These are phyloP conservation scores for Petrocephalus zakoni DNA, from an alignment of 2,113 vertebrate species.

Conservation along the genomic window DNA sequence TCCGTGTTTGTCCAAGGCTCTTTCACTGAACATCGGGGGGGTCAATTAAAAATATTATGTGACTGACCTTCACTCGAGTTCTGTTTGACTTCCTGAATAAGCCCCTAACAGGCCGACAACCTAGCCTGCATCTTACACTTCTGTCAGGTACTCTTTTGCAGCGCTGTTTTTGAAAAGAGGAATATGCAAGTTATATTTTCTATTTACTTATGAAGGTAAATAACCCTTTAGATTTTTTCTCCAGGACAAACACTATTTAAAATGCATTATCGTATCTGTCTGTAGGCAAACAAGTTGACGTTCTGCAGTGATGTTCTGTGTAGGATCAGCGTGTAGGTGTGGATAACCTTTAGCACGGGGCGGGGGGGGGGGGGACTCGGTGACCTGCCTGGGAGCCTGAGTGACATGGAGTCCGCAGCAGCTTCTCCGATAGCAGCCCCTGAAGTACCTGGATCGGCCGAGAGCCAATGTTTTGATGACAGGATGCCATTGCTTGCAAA, in stretches of 20 bases:
- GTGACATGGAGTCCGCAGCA: not conserved
- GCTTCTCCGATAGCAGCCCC: not conserved
- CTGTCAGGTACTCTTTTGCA: not conserved
- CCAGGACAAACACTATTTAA: not conserved
- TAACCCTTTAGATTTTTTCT: not conserved
- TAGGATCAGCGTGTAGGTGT: not conserved
- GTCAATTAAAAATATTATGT: slow-evolving; percentile 41
- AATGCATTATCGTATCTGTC: not conserved
- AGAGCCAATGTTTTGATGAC: not conserved
- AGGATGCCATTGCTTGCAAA: slow-evolving; percentile 14
- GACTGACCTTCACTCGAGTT: slow-evolving; percentile 20
- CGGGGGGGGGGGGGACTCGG: not conserved
- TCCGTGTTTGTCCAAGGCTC: not conserved
- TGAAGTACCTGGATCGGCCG: not conserved
- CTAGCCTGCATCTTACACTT: slow-evolving; percentile 32
- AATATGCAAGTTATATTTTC: not conserved
- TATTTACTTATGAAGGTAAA: not conserved
- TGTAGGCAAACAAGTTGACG: not conserved
- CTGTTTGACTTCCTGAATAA: slow-evolving; percentile 18
- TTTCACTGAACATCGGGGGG: slow-evolving; percentile 9
- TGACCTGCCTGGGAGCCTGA: not conserved
- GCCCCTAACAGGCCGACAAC: slow-evolving; percentile 18
- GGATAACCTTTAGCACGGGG: not conserved
- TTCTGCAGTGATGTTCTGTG: not conserved
- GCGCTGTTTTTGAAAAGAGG: not conserved